Evolutionary conservation across 2,113 vertebrate genomes (phyloP).

Genomic region (Bufo gargarizans): DNA sequence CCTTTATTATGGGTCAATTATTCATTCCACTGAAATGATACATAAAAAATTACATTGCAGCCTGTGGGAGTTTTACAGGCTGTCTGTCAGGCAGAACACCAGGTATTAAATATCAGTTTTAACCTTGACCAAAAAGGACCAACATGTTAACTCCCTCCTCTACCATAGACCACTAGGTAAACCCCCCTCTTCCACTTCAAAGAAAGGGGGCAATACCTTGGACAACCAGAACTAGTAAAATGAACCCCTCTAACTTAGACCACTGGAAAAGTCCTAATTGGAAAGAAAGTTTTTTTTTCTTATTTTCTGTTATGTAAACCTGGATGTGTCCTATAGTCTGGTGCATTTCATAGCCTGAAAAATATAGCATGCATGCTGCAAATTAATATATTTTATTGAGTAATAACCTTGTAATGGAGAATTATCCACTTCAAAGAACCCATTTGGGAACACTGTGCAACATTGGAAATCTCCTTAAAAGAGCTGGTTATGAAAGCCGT

Average conservation of each 20-base stretch:
- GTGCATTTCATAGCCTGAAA: not conserved
- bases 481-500: conserved; percentile 37
- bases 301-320: not conserved
- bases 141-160: not conserved
- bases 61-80: no score
- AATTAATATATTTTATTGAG: conserved; percentile 29
- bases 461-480: conserved; percentile 13
- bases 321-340: not conserved
- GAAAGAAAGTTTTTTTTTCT: not conserved
- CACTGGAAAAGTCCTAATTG: not conserved
- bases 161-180: not conserved
- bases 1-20: not conserved
- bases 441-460: conserved; percentile 16
- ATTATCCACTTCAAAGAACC: conserved; percentile 17
- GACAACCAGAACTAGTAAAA: not conserved
- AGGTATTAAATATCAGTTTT: no score
- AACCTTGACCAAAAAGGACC: not conserved
- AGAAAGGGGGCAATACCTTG: not conserved
- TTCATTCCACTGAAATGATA: not conserved
- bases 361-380: not conserved
- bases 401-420: conserved; percentile 9
- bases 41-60: not conserved
- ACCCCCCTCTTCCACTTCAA: not conserved
- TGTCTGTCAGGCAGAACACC: no score
- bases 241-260: not conserved